Evolutionary conservation across 1,140 invertebrate species (phyloP).

Genomic region (Carposina sasakii): DNA sequence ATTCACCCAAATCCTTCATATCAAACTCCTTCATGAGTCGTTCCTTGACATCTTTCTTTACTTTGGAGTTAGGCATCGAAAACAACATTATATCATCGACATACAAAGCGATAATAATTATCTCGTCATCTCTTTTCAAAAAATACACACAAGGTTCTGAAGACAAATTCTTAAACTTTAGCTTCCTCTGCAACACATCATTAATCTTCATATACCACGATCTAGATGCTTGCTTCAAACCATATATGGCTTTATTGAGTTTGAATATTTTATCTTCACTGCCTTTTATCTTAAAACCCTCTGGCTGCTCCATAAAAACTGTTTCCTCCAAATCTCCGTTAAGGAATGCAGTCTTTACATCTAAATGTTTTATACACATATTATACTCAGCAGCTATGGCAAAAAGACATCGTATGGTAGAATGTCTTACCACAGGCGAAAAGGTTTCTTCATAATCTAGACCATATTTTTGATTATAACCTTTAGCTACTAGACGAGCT

Average conservation of each 20-base stretch:
- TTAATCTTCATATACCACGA: constrained; percentile 5
- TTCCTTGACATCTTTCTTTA: not conserved
- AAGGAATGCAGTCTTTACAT: not conserved
- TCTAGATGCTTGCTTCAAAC: not conserved
- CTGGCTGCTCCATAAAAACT: not conserved
- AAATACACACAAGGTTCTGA: constrained; percentile 7
- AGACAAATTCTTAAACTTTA: constrained; percentile 1
- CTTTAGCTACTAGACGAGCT: constrained; percentile 55
- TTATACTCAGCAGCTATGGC: constrained; percentile 34
- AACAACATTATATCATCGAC: constrained; percentile 8
- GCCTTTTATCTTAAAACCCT: not conserved
- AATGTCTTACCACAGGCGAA: constrained; percentile 41
- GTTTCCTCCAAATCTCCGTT: not conserved
- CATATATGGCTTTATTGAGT: constrained; percentile 3
- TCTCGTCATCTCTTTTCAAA: not conserved
- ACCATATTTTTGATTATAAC: constrained; percentile 37
- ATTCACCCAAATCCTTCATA: not conserved
- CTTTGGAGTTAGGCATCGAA: too few relatives aligned
- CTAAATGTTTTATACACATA: constrained; percentile 30
- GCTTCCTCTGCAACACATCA: not conserved
- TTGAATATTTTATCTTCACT: not conserved
- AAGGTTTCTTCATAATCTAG: constrained; percentile 55
- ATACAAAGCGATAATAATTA: constrained; percentile 6
- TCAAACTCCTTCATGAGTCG: not conserved
- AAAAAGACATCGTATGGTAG: constrained; percentile 27